A percentile compares a stretch with the other conserved stretches of the same genome.
These are phyloP conservation scores for Leptosomus discolor DNA, from an alignment of 2,113 vertebrate genomes.

Conservation along the genomic window DNA sequence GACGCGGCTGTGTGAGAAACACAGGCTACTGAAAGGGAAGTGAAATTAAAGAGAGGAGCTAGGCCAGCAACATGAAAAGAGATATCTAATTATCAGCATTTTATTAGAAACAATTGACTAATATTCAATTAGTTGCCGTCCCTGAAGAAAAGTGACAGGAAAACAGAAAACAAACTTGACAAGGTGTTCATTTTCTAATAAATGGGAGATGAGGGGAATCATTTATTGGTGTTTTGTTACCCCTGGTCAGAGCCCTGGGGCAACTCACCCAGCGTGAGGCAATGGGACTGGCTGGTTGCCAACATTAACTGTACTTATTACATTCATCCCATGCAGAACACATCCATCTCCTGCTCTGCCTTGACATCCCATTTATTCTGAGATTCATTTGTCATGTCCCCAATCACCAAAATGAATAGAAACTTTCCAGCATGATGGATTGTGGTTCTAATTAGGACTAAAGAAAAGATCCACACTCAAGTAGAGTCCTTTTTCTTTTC, in stretches of 20 bases:
- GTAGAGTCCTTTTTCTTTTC: slow-evolving; percentile 65
- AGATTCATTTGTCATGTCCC: slow-evolving; percentile 93
- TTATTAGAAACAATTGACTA: slow-evolving; percentile 71
- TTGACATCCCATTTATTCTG: slow-evolving; percentile 89
- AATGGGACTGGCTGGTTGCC: slow-evolving; percentile 81
- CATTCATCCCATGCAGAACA: slow-evolving; percentile 81
- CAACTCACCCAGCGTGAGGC: slow-evolving; percentile 49
- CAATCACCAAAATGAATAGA: slow-evolving; percentile 90
- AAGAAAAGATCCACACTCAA: slow-evolving; percentile 77
- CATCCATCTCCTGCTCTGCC: slow-evolving; percentile 86
- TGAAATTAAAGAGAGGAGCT: slow-evolving; percentile 46
- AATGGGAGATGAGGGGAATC: slow-evolving; percentile 66
- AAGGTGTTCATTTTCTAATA: slow-evolving; percentile 81
- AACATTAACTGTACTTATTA: slow-evolving; percentile 87
- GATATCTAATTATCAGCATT: slow-evolving; percentile 57
- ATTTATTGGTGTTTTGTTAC: slow-evolving; percentile 70
- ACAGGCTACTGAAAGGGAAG: not conserved
- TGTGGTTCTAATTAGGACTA: slow-evolving; percentile 84
- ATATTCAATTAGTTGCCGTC: slow-evolving; percentile 66
- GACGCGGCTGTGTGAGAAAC: not conserved
- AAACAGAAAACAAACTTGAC: slow-evolving; percentile 64
- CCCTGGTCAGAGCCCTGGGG: slow-evolving; percentile 64
- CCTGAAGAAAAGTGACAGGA: slow-evolving; percentile 59
- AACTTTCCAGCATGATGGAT: slow-evolving; percentile 85
- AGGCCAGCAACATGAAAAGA: slow-evolving; percentile 35